Conservation (phyloP, 2,888 invertebrate genomes). For the Lamellibrachia columna region DNA sequence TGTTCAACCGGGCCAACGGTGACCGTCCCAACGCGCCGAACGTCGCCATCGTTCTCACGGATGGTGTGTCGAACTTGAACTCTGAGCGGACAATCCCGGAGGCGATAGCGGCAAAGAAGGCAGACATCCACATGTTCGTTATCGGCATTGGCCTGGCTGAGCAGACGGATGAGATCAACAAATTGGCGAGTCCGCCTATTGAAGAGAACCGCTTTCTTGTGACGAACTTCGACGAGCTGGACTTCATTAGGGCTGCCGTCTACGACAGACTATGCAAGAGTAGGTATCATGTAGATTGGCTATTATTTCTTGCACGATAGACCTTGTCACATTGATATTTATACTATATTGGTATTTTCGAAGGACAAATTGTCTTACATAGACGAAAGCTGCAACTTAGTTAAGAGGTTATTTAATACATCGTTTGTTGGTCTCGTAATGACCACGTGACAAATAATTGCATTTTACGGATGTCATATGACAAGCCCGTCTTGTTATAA, state of each 20-base stretch:
- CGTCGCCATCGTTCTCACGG: conserved; percentile 48
- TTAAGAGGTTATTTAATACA: too few relatives aligned
- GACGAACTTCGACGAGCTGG: conserved; percentile 33
- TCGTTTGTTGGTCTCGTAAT: too few relatives aligned
- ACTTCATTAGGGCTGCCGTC: conserved; percentile 29
- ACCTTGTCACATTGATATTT: too few relatives aligned
- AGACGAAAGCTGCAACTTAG: too few relatives aligned
- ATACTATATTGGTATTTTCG: too few relatives aligned
- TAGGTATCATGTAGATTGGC: conserved; percentile 17
- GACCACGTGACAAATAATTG: too few relatives aligned
- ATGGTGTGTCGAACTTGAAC: conserved; percentile 43
- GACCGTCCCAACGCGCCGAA: conserved; percentile 45
- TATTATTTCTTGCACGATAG: neutral
- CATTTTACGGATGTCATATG: too few relatives aligned
- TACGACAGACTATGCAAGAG: conserved; percentile 36
- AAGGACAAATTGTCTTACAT: too few relatives aligned
- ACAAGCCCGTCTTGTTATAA: too few relatives aligned
- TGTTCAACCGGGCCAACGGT: conserved; percentile 37
- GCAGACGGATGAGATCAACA: conserved; percentile 22
- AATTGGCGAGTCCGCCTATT: conserved; percentile 30
- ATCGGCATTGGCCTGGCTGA: conserved; percentile 43
- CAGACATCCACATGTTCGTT: conserved; percentile 43
- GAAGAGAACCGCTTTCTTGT: conserved; percentile 33
- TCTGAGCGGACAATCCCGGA: conserved; percentile 41
- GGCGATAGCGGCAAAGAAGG: conserved; percentile 36